phyloP scores from a whole-genome alignment of 2,797 vertebrate genomes.

The Sus cebifrons region DNA sequence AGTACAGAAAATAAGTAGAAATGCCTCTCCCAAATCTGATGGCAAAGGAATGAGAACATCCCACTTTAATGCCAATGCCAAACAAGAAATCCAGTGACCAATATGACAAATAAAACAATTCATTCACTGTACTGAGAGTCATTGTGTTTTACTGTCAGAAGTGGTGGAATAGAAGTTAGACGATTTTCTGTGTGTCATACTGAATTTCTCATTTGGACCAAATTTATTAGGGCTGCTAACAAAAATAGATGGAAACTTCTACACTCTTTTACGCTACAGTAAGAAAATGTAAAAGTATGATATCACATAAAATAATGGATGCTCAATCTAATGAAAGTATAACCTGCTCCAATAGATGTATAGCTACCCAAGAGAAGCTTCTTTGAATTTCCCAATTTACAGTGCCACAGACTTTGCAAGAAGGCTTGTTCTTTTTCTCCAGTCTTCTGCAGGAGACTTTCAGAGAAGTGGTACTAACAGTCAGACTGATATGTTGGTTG shows the following conservation, averaged over 20 bases:
- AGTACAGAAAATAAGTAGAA: background rate
- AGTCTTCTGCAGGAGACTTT: background rate
- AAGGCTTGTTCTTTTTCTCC: background rate
- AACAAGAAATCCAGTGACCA: background rate
- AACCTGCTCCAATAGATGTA: background rate
- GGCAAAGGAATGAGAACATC: background rate
- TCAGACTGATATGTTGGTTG: background rate
- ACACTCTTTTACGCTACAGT: background rate
- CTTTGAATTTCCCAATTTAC: background rate
- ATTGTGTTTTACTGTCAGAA: background rate
- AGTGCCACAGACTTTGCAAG: background rate
- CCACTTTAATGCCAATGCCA: background rate
- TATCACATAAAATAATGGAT: constrained; percentile 48
- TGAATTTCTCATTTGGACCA: background rate
- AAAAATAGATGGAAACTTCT: constrained; percentile 39
- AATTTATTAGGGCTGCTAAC: constrained; percentile 55
- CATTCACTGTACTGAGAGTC: background rate
- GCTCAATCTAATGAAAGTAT: background rate
- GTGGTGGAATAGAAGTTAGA: background rate
- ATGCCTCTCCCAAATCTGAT: background rate
- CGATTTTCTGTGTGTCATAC: background rate
- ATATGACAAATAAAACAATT: background rate
- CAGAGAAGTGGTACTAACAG: background rate
- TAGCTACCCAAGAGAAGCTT: background rate
- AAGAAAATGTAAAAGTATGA: constrained; percentile 18